These are phyloP conservation scores for Monochamus saltuarius DNA, from an alignment of 1,140 invertebrate species.

Conservation along the genomic window DNA sequence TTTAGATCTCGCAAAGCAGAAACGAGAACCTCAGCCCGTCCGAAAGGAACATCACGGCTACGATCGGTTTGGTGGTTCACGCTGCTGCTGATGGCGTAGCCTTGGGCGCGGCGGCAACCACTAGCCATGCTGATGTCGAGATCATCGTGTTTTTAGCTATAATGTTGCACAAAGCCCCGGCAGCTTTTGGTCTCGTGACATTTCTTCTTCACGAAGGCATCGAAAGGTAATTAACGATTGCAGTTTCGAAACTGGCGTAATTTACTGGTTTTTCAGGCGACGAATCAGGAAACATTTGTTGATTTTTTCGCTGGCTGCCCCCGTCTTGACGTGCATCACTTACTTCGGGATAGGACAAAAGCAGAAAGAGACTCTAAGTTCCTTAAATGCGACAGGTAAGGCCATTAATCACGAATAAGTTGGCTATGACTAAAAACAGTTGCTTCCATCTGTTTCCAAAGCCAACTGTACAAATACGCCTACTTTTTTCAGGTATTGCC, in stretches of 20 bases:
- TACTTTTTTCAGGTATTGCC: conserved; percentile 73
- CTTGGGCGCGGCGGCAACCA: conserved; percentile 92
- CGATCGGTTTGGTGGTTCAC: conserved; percentile 94
- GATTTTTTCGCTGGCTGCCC: conserved; percentile 93
- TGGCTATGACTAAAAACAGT: background rate
- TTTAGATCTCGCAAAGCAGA: conserved; percentile 63
- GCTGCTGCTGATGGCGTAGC: conserved; percentile 97
- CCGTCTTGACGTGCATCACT: conserved; percentile 85
- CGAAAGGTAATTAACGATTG: conserved; percentile 59
- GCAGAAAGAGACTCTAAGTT: conserved; percentile 70
- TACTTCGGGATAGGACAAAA: conserved; percentile 93
- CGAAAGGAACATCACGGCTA: conserved; percentile 85
- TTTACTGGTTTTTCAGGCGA: conserved; percentile 56
- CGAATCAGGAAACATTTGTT: conserved; percentile 86
- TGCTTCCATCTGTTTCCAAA: background rate
- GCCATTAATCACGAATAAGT: background rate
- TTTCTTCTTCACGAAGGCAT: conserved; percentile 95
- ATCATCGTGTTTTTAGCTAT: conserved; percentile 98
- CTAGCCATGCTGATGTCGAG: conserved; percentile 93
- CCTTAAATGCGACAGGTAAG: conserved; percentile 79
- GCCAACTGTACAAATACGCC: background rate
- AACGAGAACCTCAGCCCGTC: conserved; percentile 62
- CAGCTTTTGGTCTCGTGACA: conserved; percentile 96
- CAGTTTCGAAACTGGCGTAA: background rate
- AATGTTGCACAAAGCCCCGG: conserved; percentile 98